A percentile compares a stretch with the other conserved stretches of the same genome.
These are phyloP conservation scores for Poicephalus gulielmi DNA, from an alignment of 2,113 vertebrate genomes.

Conservation along the genomic window DNA sequence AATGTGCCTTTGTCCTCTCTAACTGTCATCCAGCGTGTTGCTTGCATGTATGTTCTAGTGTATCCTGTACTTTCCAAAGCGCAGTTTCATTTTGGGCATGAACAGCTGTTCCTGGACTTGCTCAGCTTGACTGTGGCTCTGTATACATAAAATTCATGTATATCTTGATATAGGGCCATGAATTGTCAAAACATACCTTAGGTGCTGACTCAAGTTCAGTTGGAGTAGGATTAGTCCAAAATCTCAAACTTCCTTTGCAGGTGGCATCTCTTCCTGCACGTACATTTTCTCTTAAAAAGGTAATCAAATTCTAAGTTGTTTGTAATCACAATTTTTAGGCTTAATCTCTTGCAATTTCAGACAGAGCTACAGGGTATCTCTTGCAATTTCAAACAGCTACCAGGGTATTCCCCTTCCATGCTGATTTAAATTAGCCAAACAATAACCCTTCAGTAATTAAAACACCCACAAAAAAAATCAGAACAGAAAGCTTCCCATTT, in stretches of 20 bases:
- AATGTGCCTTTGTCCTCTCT: neutral
- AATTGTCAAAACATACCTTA: neutral
- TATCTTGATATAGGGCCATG: neutral
- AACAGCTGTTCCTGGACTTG: neutral
- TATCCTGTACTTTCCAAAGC: neutral
- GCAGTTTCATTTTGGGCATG: neutral
- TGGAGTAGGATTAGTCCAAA: neutral
- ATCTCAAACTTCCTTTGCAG: neutral
- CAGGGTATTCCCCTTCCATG: neutral
- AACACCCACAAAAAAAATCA: neutral
- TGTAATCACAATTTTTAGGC: neutral
- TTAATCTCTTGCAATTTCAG: neutral
- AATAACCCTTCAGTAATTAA: conserved; percentile 22
- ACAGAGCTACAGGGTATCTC: neutral
- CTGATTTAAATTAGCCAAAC: conserved; percentile 7
- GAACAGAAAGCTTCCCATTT: neutral
- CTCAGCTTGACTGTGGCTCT: neutral
- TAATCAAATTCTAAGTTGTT: neutral
- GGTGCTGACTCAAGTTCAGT: neutral
- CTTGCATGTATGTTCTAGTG: neutral
- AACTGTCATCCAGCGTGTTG: neutral
- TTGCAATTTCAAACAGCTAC: neutral
- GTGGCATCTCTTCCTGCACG: neutral
- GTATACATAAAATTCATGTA: neutral
- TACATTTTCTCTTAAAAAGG: neutral